Base-by-base conservation (phyloP, 2,113 vertebrate genomes). In the Climacteris rufus region DNA sequence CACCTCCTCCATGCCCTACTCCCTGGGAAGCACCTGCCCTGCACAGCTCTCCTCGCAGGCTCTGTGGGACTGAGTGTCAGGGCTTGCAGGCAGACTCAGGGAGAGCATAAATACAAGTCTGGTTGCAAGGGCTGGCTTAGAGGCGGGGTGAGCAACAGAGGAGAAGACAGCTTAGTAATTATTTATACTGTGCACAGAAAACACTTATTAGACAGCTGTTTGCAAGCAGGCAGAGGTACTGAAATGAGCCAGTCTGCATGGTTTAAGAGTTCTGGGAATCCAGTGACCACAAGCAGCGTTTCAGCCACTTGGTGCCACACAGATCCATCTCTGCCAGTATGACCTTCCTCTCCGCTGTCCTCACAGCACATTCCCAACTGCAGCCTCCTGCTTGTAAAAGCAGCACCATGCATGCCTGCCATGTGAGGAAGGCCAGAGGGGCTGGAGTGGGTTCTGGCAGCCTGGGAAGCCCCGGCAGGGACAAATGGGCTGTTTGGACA, bases 331-430 rank as follows among this genome's bases (percentile, higher is more conserved):
- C 64, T 57, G 23, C 17, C 56, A n/a, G 25, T 25, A 17, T 0
- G 0, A 30, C n/a, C 63, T 83, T 80, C 22, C 44, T 24, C 40
- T 86, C 31, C 4, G 0, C 23, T 10, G 1, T 27, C 59, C 25
- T 40, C 0, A 0, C 66, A 45, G 35, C 12, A 7, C 0, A 0
- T 33, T 83, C 74, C 45, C 27, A 21, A 3, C 9, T 11, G 18
- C 60, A 78, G 64, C 35, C 65, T 40, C 52, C 42, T 1, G 0
- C 13, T n/a, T 28, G 45, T 6, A 9, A 3, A 20, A 77, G 57
- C 44, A 50, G 30, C n/a, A 39, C 39, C 19, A 6, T 31, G 0
- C 0, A 17, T 2, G 2, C 15, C 39, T 52, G 60, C 18, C 1
- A 1, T 11, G 5, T 13, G 18, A 52, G 40, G 35, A 30, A 83